These are phyloP conservation scores for Cacoxenus indagator DNA, from an alignment of 2,888 invertebrate species.

Conservation along the genomic window DNA sequence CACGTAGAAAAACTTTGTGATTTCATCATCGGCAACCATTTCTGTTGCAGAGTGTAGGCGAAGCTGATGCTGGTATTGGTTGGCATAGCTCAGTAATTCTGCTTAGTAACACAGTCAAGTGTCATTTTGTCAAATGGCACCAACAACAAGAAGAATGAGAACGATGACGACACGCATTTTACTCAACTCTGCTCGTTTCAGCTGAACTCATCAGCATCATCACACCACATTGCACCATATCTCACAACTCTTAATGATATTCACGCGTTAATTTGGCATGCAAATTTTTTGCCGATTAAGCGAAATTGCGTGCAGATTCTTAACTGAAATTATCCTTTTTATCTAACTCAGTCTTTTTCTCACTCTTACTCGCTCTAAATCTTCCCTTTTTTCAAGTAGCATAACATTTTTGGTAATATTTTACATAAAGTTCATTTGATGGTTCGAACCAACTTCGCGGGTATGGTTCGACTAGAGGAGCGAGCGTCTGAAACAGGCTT, in stretches of 20 bases:
- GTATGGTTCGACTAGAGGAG: too few relatives aligned
- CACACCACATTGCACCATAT: too few relatives aligned
- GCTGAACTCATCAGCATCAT: not conserved
- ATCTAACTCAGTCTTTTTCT: not conserved
- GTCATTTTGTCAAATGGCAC: not conserved
- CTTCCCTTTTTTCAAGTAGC: not conserved
- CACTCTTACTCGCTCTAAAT: not conserved
- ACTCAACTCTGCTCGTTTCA: too few relatives aligned
- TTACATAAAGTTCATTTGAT: too few relatives aligned
- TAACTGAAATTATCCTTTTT: not conserved
- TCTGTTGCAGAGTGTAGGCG: not conserved
- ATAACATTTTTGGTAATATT: too few relatives aligned
- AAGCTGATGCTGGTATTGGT: not conserved
- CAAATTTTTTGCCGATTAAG: constrained; percentile 3
- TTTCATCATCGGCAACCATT: constrained; percentile 35
- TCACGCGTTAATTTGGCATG: not conserved
- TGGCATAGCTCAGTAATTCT: too few relatives aligned
- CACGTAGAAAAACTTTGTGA: constrained; percentile 46
- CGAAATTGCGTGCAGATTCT: not conserved
- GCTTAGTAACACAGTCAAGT: constrained; percentile 30
- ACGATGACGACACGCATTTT: too few relatives aligned
- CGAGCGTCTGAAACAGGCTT: too few relatives aligned
- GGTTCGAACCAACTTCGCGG: too few relatives aligned
- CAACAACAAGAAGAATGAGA: not conserved
- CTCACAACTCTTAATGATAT: too few relatives aligned